A percentile compares a stretch with the other conserved stretches of the same genome.
Evolutionary conservation across 1,140 invertebrate species (phyloP).

Genomic region (Alviniconcha marisindica): DNA sequence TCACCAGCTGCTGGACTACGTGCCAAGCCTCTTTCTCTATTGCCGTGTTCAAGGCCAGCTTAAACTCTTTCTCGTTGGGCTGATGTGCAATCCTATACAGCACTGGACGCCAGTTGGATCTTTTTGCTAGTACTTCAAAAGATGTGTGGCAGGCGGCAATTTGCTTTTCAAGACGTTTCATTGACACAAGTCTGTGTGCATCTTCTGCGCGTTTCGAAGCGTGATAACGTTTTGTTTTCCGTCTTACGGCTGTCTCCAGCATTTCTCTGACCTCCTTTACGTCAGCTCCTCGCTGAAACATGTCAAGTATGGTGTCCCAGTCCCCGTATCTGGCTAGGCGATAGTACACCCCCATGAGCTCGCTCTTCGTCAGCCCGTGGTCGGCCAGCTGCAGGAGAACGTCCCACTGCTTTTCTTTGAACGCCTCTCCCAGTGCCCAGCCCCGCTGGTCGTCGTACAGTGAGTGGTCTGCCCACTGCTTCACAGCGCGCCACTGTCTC

Average conservation of each 20-base stretch:
- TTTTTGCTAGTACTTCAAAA: neutral
- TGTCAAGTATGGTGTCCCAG: conserved; percentile 3
- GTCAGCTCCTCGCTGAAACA: neutral
- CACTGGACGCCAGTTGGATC: neutral
- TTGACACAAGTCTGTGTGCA: neutral
- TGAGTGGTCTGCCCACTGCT: neutral
- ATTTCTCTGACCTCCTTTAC: neutral
- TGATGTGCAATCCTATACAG: neutral
- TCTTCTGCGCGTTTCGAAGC: neutral
- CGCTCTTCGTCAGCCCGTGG: neutral
- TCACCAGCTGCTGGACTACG: conserved; percentile 1
- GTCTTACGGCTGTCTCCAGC: neutral
- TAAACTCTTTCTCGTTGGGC: neutral
- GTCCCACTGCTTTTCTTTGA: conserved; percentile 14
- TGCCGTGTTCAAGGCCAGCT: neutral
- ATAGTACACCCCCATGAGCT: neutral
- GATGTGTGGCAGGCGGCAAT: neutral
- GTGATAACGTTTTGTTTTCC: neutral
- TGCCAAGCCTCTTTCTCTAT: neutral
- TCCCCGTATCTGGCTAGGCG: neutral
- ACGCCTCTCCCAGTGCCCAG: neutral
- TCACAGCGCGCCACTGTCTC: neutral
- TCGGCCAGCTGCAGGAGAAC: neutral
- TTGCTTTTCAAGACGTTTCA: neutral
- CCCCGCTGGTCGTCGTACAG: neutral